Base-by-base conservation (phyloP, 2,113 vertebrate species). In the Paramormyrops kingsleyae region DNA sequence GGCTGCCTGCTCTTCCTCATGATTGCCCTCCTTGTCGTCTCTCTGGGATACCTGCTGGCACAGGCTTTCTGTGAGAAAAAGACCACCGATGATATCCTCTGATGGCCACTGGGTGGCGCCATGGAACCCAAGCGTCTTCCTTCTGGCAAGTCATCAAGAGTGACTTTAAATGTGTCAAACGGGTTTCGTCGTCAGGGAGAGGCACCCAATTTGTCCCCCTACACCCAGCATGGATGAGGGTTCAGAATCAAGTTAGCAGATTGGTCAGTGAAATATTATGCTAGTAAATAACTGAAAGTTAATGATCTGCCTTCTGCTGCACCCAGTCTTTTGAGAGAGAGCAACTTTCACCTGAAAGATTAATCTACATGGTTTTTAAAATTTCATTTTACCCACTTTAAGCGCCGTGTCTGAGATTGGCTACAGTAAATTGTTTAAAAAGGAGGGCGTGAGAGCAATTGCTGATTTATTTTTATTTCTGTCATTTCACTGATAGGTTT, bases 1-100 rank as follows among this genome's bases (percentile, higher is more conserved):
- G 89, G 46, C 2, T 91, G 92, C 0, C 91, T 93, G 0, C 0
- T 96, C 0, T 12, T 92, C 89, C 94, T 97, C 49, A 86, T 93
- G 5, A 86, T 42, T 0, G 19, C 91, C 88, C 59, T 92, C 86
- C 52, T 92, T 59, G 10, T 56, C 77, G 47, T 17, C 39, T 66
- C 83, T 49, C 35, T 93, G 39, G 47, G 87, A n/a, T 91, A 90
- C 49, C 87, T 91, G 15, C 5, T 80, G 83, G 24, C 74, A 17
- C 89, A 88, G 49, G 53, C 86, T 47, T 84, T 31, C 80, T 66
- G 31, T 4, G 19, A 53, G 47, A 83, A 90, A 44, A 46, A 90
- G 27, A 42, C 21, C 15, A 49, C 31, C 0, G 53, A 49, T 0
- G 42, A 27, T 31, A 42, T 39, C 74, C 47, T 53, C 87, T 90